phyloP scores from a whole-genome alignment of 2,888 invertebrate genomes.

The Margaritifera margaritifera region DNA sequence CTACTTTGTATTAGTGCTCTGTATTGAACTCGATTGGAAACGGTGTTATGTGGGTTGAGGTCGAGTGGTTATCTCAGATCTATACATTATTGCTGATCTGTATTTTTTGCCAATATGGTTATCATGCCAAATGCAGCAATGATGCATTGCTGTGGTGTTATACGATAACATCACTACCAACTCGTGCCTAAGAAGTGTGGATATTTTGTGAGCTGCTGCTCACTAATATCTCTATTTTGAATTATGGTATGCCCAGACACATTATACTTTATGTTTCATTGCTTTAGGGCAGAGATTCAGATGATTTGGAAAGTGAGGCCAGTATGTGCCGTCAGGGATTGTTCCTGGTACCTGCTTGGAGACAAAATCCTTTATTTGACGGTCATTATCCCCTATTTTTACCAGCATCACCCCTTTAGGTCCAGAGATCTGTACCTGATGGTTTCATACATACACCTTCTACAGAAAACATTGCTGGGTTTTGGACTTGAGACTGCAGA shows the following conservation, averaged over 20 bases:
- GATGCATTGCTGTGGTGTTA: too few species aligned
- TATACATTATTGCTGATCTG: too few species aligned
- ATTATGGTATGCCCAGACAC: background rate
- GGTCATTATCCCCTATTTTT: slow-evolving; percentile 5
- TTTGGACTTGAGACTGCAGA: slow-evolving; percentile 6
- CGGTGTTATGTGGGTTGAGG: too few species aligned
- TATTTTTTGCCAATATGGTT: too few species aligned
- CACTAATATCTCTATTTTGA: background rate
- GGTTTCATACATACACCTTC: slow-evolving; percentile 1
- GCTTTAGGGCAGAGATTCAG: slow-evolving; percentile 11
- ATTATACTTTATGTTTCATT: background rate
- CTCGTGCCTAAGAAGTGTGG: background rate
- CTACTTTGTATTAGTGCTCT: too few species aligned
- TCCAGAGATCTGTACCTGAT: slow-evolving; percentile 1
- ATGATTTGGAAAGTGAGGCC: slow-evolving; percentile 1
- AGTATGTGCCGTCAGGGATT: background rate
- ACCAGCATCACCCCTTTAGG: background rate
- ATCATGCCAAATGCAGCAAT: too few species aligned
- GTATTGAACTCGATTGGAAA: too few species aligned
- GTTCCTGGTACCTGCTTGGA: slow-evolving; percentile 4
- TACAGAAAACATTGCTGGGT: slow-evolving; percentile 10
- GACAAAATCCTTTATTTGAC: slow-evolving; percentile 7
- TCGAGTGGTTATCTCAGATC: too few species aligned
- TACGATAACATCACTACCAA: too few species aligned
- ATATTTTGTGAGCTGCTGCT: background rate